Base-by-base conservation (phyloP, 2,113 vertebrate genomes). In the Benthochromis sp. region DNA sequence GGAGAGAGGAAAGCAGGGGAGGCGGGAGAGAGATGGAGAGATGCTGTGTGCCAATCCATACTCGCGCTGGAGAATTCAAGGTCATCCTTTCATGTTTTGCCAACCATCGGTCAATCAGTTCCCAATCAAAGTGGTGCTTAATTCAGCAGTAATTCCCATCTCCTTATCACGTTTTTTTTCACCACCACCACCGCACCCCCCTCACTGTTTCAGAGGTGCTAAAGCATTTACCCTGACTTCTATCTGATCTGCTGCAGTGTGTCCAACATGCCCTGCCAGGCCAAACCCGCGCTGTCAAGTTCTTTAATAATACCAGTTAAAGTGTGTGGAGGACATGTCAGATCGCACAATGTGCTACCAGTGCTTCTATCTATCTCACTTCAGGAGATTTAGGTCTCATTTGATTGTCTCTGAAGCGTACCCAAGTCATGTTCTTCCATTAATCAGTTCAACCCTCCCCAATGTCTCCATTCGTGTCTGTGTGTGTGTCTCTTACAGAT, bases 51-150 rank as follows among this genome's bases (percentile, higher is more conserved):
- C 93, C 94, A 92, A 92, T 95, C 94, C 91, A 94, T 95, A 92
- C 91, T 90, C 73, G 88, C 95, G 90, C 94, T 94, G 90, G 93
- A 95, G 94, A 89, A 94, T 95, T 95, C 96, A 96, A 96, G 95
- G 95, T 96, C 92, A 93, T 93, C 89, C 95, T 96, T 96, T 97
- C 93, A 97, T 96, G 96, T 95, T 94, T 93, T 95, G 95, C 96
- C 96, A 96, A 94, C 92, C 90, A 84, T 89, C 91, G 86, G 94
- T 93, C 94, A 94, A 96, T 96, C 94, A 94, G 87, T 93, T 95
- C 92, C 91, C 94, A 95, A 96, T 96, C 95, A 96, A 96, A 96
- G 94, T 57, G 90, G 86, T 91, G 93, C 92, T 95, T 96, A 95
- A 96, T 96, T 97, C 95, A 92, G 91, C 92, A 92, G 88, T 96